A percentile compares a stretch with the other conserved stretches of the same genome.
phyloP scores from a whole-genome alignment of 2,113 vertebrate species.

The Solenodon paradoxus region DNA sequence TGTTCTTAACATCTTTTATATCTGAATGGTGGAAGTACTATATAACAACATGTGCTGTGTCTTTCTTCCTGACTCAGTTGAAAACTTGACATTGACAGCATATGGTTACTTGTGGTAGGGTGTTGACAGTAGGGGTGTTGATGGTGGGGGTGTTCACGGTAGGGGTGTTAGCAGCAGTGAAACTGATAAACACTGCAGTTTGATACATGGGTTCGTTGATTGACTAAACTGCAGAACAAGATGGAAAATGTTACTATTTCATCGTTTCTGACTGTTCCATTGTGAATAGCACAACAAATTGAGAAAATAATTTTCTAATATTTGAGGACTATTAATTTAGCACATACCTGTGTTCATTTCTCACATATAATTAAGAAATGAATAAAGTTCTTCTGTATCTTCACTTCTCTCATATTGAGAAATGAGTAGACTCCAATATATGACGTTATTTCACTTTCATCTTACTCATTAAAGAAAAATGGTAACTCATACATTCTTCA shows the following conservation, averaged over 20 bases:
- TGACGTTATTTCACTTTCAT: neutral
- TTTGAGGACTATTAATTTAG: slow-evolving; percentile 34
- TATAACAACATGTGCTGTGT: neutral
- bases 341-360: no score
- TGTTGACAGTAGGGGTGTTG: no score
- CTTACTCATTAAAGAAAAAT: neutral
- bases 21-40: neutral
- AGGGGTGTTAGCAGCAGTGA: neutral
- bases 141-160: neutral
- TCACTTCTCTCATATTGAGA: no score
- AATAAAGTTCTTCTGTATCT: no score
- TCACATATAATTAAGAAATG: neutral
- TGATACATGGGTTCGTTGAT: neutral
- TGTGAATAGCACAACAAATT: neutral
- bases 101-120: no score
- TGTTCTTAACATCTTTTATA: neutral
- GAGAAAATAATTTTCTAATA: neutral
- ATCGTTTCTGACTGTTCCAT: neutral
- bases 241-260: neutral
- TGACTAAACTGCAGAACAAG: neutral
- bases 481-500: neutral
- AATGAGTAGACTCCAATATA: no score
- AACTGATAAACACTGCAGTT: neutral
- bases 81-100: neutral
- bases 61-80: neutral